phyloP scores from a whole-genome alignment of 2,888 invertebrate genomes.

The Trissolcus brochymenae region DNA sequence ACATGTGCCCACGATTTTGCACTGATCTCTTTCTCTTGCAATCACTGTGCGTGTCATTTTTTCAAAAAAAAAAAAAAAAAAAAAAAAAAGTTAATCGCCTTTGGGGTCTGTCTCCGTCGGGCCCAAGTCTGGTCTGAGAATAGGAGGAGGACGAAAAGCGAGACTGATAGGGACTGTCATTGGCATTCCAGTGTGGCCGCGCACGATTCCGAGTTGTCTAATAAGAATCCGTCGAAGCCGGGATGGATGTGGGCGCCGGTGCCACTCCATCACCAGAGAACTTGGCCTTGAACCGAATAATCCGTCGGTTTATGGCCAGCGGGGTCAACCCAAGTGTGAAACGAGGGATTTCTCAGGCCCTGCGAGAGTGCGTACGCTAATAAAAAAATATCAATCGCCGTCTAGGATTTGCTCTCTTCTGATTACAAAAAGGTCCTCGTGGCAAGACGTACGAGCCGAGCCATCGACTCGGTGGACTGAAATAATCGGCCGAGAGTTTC shows the following conservation, averaged over 20 bases:
- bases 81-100: slow-evolving; percentile 51
- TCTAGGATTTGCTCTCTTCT: slow-evolving; percentile 16
- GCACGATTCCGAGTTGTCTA: slow-evolving; percentile 54
- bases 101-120: slow-evolving; percentile 29
- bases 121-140: slow-evolving; percentile 37
- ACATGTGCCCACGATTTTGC: slow-evolving; percentile 35
- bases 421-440: slow-evolving; percentile 24
- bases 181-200: slow-evolving; percentile 45
- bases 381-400: slow-evolving; percentile 67
- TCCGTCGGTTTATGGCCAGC: slow-evolving; percentile 36
- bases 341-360: slow-evolving; percentile 65
- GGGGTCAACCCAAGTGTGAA: slow-evolving; percentile 69
- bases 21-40: slow-evolving; percentile 22
- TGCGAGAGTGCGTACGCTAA: slow-evolving; percentile 35
- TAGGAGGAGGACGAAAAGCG: slow-evolving; percentile 26
- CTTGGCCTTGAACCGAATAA: slow-evolving; percentile 34
- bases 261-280: slow-evolving; percentile 53
- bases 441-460: slow-evolving; percentile 17
- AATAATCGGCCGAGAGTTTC: slow-evolving; percentile 13
- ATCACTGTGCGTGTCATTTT: slow-evolving; percentile 25
- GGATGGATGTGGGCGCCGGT: slow-evolving; percentile 47
- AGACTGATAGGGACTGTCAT: slow-evolving; percentile 43
- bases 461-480: slow-evolving; percentile 57
- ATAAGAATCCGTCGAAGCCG: slow-evolving; percentile 54
- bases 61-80: slow-evolving; percentile 13